These are phyloP conservation scores for Noctua janthe DNA, from an alignment of 2,888 invertebrate species.

Conservation along the genomic window DNA sequence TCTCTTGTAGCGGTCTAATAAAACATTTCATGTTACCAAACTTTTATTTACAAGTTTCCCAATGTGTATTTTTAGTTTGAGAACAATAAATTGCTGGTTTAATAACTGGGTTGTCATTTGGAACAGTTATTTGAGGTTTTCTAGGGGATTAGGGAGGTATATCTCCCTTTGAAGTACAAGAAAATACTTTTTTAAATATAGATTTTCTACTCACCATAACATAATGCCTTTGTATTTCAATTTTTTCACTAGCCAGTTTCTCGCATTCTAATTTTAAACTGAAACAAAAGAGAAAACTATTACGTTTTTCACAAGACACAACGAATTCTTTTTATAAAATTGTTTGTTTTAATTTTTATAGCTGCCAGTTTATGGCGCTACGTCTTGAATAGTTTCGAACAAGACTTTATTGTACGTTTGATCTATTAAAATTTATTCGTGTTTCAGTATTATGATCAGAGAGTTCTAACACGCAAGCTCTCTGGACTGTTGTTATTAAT, in stretches of 20 bases:
- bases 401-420: constrained; percentile 42
- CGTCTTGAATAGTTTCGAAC: constrained; percentile 43
- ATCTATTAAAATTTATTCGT: constrained; percentile 52
- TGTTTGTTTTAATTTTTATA: constrained; percentile 50
- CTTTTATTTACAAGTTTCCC: constrained; percentile 29
- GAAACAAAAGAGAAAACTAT: constrained; percentile 83
- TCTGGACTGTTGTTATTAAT: constrained; percentile 8
- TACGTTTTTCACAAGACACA: constrained; percentile 25
- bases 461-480: constrained; percentile 17
- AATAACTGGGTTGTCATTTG: not conserved
- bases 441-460: constrained; percentile 35
- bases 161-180: not conserved
- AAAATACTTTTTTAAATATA: not conserved
- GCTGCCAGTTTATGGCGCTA: constrained; percentile 36
- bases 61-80: constrained; percentile 12
- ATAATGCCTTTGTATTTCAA: constrained; percentile 97
- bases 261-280: constrained; percentile 97
- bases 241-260: constrained; percentile 96
- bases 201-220: constrained; percentile 94
- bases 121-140: not conserved
- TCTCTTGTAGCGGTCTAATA: constrained; percentile 53
- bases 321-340: constrained; percentile 1
- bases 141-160: not conserved
- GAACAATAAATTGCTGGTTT: constrained; percentile 5
- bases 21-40: constrained; percentile 46